Conservation (phyloP, 2,888 invertebrate species). For the Pyrrhia umbra region DNA sequence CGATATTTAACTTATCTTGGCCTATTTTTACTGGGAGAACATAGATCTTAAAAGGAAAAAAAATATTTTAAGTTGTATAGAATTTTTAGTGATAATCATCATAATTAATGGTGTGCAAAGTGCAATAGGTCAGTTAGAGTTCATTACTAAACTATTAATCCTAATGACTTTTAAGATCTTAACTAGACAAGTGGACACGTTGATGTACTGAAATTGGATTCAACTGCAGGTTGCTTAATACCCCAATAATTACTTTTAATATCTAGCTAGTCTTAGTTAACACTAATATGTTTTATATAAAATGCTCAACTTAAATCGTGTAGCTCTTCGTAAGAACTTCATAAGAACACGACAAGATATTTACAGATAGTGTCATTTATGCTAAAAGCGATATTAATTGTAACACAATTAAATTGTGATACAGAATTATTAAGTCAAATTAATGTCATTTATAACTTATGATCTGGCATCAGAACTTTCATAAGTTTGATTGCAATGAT, state of each 20-base stretch:
- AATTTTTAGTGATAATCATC: conserved; percentile 32
- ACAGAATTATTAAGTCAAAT: no score
- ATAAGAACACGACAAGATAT: no score
- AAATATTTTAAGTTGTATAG: neutral
- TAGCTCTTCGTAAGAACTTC: no score
- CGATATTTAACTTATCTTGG: neutral
- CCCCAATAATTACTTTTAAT: neutral
- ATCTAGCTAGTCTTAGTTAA: neutral
- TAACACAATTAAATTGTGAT: no score
- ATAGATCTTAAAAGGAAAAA: conserved; percentile 1
- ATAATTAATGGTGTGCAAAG: conserved; percentile 32
- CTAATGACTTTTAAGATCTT: conserved; percentile 39
- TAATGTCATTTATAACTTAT: no score
- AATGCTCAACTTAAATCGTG: no score
- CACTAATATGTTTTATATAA: no score
- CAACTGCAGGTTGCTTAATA: conserved; percentile 21
- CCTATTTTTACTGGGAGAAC: conserved; percentile 2
- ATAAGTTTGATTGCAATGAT: no score
- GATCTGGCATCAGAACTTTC: no score
- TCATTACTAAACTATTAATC: conserved; percentile 33
- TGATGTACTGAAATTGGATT: conserved; percentile 22
- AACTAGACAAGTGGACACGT: conserved; percentile 23
- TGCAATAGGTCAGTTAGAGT: conserved; percentile 25
- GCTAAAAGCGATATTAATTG: no score
- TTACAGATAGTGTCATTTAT: no score